Evolutionary conservation across 2,113 vertebrate species (phyloP).

Genomic region (Pelecanoides urinatrix): DNA sequence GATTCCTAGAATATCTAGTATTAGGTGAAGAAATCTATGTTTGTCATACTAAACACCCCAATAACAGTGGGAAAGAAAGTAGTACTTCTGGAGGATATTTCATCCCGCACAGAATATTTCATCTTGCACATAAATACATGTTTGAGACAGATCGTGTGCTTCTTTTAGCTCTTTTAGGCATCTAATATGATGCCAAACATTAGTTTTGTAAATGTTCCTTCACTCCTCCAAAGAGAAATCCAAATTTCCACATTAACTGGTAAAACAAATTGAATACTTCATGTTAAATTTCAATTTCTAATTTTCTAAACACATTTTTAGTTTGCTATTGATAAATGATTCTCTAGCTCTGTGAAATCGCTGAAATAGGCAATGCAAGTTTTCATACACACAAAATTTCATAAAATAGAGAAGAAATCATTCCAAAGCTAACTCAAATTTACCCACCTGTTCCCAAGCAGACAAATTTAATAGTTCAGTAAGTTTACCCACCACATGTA

Average conservation of each 20-base stretch:
- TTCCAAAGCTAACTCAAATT: background rate
- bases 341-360: background rate
- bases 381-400: background rate
- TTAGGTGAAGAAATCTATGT: background rate
- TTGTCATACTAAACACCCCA: background rate
- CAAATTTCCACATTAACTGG: background rate
- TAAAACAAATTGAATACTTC: background rate
- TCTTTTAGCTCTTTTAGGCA: background rate
- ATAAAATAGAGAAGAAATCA: background rate
- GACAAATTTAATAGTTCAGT: background rate
- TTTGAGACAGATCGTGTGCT: background rate
- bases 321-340: background rate
- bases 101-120: background rate
- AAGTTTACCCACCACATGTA: background rate
- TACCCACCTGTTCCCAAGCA: background rate
- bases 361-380: background rate
- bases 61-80: background rate
- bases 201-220: background rate
- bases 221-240: background rate
- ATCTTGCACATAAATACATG: background rate
- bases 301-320: background rate
- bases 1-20: background rate
- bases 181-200: background rate
- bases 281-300: background rate
- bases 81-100: background rate